phyloP scores from a whole-genome alignment of 2,888 invertebrate genomes.

The Achlya flavicornis region DNA sequence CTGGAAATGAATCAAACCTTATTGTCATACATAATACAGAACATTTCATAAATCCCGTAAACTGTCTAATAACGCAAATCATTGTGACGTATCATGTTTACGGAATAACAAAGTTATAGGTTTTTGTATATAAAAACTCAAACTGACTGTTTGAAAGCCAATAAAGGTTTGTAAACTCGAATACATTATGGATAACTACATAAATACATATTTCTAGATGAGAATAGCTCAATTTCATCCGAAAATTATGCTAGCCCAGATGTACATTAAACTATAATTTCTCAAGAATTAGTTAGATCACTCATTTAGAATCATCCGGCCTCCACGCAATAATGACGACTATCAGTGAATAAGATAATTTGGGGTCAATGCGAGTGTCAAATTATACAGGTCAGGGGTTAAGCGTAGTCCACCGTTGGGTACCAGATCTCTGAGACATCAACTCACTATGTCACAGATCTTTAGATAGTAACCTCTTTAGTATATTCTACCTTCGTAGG shows the following conservation, averaged over 20 bases:
- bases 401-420: constrained; percentile 48
- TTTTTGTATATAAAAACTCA: too few relatives aligned
- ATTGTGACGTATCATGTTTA: background rate
- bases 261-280: background rate
- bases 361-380: constrained; percentile 67
- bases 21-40: background rate
- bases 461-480: background rate
- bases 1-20: background rate
- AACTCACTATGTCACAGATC: constrained; percentile 37
- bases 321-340: constrained; percentile 22
- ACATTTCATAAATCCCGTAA: background rate
- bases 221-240: background rate
- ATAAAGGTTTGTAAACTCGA: too few relatives aligned
- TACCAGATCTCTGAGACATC: constrained; percentile 28
- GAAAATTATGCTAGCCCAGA: background rate
- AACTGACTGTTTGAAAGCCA: too few relatives aligned
- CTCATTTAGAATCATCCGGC: constrained; percentile 7
- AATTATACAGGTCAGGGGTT: constrained; percentile 63
- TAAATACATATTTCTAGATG: background rate
- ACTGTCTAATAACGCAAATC: background rate
- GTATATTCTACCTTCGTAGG: constrained; percentile 12
- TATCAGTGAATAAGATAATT: constrained; percentile 34
- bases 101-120: background rate
- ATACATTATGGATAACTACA: background rate
- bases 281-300: background rate